Base-by-base conservation (phyloP, 2,113 vertebrate genomes). In the Chloropsis cyanopogon region DNA sequence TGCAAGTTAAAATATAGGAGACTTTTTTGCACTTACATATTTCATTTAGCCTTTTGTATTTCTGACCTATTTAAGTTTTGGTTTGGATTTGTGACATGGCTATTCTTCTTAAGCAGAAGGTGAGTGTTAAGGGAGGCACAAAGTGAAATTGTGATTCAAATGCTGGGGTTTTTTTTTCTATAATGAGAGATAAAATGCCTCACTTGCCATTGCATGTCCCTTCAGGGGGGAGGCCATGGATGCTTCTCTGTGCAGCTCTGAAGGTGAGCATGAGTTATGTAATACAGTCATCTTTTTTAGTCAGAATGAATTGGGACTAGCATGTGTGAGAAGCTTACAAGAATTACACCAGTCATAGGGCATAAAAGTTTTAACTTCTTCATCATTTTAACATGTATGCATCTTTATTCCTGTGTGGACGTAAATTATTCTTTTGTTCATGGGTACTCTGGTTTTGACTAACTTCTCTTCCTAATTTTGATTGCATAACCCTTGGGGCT, bases 381-480 rank as follows among this genome's bases (percentile, higher is more conserved):
- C 44, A 71, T 94, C 7, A 66, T 94, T 92, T 96, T 92, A 84
- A 78, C 83, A 76, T 77, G 49, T 76, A 54, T 53, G 12, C 16
- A 46, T 65, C 71, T 95, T 96, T 95, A 73, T 88, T 95, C 46
- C 24, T 47, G 20, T 85, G 37, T 73, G 59, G 69, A 66, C 3
- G 11, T 90, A 89, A 88, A 93, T 86, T 93, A 63, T 68, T 90
- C 72, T 73, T 93, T 85, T 8, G 52, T 69, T 63, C 24, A 28
- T 21, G 69, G 69, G 18, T 81, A 47, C 92, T 64, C 79, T 91
- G 89, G 28, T 89, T 97, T 96, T 95, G 86, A 60, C 94, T 91
- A 86, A 87, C 85, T 95, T 90, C 53, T 91, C 25, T 70, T 92
- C 91, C 79, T 96, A 79, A 94, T 97, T 97, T 96, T 94, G 73